Percentiles rank a stretch among this genome's conserved stretches.
These are phyloP conservation scores for Rhinogobius similis DNA, from an alignment of 2,113 vertebrate species.

Conservation along the genomic window DNA sequence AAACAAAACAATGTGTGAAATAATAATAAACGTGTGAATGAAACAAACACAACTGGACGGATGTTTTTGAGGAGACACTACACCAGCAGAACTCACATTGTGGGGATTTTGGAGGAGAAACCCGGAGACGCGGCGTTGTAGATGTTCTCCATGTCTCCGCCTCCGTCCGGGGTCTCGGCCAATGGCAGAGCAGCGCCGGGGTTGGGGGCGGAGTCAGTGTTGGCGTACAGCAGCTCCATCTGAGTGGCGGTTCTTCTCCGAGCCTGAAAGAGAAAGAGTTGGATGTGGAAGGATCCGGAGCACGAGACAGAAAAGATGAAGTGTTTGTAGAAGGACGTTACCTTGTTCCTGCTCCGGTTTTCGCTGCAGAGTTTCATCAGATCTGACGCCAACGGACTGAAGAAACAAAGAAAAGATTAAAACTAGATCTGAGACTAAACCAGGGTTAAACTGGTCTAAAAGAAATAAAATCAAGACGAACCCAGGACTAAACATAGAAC, in stretches of 20 bases:
- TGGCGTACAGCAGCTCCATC: slow-evolving; percentile 95
- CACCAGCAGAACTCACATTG: slow-evolving; percentile 99
- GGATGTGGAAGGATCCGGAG: neutral
- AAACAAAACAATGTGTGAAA: slow-evolving; percentile 40
- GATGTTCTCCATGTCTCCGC: slow-evolving; percentile 78
- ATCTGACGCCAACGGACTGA: neutral
- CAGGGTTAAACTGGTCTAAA: too few relatives aligned
- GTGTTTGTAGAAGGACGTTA: neutral
- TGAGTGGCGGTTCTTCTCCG: slow-evolving; percentile 94
- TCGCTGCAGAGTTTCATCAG: neutral
- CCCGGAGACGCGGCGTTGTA: slow-evolving; percentile 79
- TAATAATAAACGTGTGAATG: neutral
- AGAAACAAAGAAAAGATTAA: neutral
- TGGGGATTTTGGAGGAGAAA: slow-evolving; percentile 91
- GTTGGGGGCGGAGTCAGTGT: slow-evolving; percentile 84
- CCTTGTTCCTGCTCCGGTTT: neutral
- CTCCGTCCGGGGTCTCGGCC: slow-evolving; percentile 81
- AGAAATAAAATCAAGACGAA: neutral
- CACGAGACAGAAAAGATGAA: neutral
- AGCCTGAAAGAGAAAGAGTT: slow-evolving; percentile 75
- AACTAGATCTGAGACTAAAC: too few relatives aligned
- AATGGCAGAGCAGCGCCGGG: slow-evolving; percentile 76
- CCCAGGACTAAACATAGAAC: neutral
- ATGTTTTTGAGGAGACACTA: too few relatives aligned
- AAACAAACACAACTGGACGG: too few relatives aligned